Conservation (phyloP, 2,797 vertebrate genomes). For the Schizopygopsis pylzovi region DNA sequence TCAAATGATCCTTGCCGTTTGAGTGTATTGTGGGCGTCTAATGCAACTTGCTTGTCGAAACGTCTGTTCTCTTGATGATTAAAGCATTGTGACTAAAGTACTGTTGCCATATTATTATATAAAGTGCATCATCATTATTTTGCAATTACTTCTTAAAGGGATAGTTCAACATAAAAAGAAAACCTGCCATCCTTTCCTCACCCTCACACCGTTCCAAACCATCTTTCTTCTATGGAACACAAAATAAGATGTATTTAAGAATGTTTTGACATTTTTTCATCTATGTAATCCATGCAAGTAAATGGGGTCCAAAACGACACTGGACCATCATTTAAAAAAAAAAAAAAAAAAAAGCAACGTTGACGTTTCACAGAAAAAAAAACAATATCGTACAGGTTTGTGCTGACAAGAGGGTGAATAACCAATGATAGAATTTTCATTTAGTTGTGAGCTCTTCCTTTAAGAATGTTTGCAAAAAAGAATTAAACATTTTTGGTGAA, state of each 20-base stretch:
- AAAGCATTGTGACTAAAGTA: conserved; percentile 25
- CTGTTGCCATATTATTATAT: conserved; percentile 9
- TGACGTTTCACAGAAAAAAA: background rate
- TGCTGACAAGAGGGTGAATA: background rate
- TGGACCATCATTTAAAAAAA: background rate
- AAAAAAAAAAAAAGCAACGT: background rate
- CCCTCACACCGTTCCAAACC: background rate
- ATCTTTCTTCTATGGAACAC: background rate
- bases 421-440: background rate
- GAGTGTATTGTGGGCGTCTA: conserved; percentile 26
- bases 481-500: background rate
- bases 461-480: background rate
- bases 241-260: background rate
- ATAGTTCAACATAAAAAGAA: background rate
- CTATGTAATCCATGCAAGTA: background rate
- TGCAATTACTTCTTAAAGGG: background rate
- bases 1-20: conserved; percentile 26
- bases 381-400: background rate
- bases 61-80: conserved; percentile 38
- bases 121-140: background rate
- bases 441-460: background rate
- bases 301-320: background rate
- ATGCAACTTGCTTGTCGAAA: conserved; percentile 36
- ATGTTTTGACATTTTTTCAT: background rate
- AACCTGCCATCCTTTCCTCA: background rate